Conservation (phyloP, 2,797 vertebrate species). For the Acanthurus tractus region DNA sequence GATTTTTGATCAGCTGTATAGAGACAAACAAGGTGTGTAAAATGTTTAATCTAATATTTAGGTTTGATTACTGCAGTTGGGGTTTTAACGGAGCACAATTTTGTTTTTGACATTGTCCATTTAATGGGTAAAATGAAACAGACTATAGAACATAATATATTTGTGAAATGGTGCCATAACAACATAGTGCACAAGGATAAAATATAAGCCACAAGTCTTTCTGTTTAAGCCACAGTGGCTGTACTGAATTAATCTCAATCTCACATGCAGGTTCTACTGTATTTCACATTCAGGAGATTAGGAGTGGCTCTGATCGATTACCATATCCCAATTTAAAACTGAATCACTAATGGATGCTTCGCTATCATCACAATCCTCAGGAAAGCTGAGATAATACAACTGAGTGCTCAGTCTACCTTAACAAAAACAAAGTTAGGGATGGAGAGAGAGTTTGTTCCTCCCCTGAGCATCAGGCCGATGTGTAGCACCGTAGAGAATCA, state of each 20-base stretch:
- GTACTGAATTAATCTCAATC: conserved; percentile 2
- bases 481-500: conserved; percentile 56
- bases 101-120: background rate
- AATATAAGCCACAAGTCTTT: conserved; percentile 23
- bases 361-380: background rate
- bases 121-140: conserved; percentile 1
- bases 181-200: conserved; percentile 24
- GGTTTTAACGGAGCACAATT: background rate
- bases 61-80: background rate
- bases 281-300: background rate
- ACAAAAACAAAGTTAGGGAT: conserved; percentile 38
- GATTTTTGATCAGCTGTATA: too few relatives aligned
- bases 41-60: background rate
- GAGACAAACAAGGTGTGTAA: background rate
- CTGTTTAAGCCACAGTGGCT: background rate
- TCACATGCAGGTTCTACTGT: background rate
- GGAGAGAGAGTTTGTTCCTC: conserved; percentile 42
- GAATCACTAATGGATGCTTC: conserved; percentile 19
- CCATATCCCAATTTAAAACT: conserved; percentile 8
- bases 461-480: conserved; percentile 42
- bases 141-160: background rate
- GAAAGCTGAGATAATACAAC: conserved; percentile 18
- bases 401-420: conserved; percentile 18
- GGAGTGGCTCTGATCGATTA: conserved; percentile 11
- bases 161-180: conserved; percentile 10